Conservation (phyloP, 1,140 invertebrate genomes). For the Drosophila azteca region DNA sequence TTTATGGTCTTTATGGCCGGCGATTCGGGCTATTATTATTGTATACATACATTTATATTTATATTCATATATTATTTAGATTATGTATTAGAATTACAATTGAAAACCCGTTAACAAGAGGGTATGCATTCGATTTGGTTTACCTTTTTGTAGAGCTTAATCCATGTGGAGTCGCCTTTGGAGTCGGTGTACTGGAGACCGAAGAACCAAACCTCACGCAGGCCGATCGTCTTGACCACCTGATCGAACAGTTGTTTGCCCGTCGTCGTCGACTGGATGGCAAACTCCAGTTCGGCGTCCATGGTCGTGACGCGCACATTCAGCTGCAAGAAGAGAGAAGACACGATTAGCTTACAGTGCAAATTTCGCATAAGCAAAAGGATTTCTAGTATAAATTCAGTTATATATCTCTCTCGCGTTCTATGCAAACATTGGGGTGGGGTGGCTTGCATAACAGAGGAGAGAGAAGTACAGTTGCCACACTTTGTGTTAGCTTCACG, state of each 20-base stretch:
- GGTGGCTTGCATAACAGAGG: too few species aligned
- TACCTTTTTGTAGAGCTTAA: constrained; percentile 99
- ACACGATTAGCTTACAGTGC: too few species aligned
- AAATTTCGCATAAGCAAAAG: neutral
- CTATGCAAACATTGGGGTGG: too few species aligned
- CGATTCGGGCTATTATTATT: constrained; percentile 71
- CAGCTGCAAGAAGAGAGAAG: constrained; percentile 87
- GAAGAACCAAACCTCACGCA: constrained; percentile 99
- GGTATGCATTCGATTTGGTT: neutral
- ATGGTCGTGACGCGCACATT: constrained; percentile 99
- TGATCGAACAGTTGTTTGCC: constrained; percentile 99
- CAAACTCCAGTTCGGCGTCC: constrained; percentile 99
- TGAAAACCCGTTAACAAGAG: too few species aligned
- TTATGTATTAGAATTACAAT: too few species aligned
- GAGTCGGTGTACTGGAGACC: constrained; percentile 99
- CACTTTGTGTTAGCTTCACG: too few species aligned
- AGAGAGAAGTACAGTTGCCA: too few species aligned
- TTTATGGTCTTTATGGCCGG: constrained; percentile 82
- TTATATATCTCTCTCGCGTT: too few species aligned
- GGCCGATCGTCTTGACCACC: constrained; percentile 99
- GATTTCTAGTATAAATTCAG: too few species aligned
- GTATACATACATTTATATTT: constrained; percentile 7
- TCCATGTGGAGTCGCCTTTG: constrained; percentile 99
- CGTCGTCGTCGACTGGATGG: constrained; percentile 99
- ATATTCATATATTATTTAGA: neutral